Base-by-base conservation (phyloP, 2,888 invertebrate species). In the Luffia ferchaultella region DNA sequence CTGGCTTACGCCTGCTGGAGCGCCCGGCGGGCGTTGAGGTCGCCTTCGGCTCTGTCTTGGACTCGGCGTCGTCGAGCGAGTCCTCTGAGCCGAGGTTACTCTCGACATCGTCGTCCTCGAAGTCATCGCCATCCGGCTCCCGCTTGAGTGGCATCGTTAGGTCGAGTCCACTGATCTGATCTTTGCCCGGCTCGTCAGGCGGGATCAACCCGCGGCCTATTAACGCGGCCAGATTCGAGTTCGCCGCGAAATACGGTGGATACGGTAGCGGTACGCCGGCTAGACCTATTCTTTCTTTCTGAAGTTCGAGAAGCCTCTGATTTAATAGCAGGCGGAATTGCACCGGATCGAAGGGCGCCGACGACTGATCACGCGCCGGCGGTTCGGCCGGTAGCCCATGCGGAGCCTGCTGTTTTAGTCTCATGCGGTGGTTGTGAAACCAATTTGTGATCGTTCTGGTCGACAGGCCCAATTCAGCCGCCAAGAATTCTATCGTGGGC, bases 401-500 rank as follows among this genome's bases (percentile, higher is more conserved):
- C 1, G 94, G 93, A 49, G 90, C 90, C 67, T 94, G 93, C 68
- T 95, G 95, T 78, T 98, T 98, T 68, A 97, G 88, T 55, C 99
- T 89, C 96, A 99, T 99, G 62, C 99, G 90, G 73, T 99, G 98
- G 74, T 99, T 99, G 86, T 99, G 98, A 87, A 99, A 99, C 99
- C 99, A 99, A 78, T 99, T 99, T 54, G 97, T 97, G 64, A 99
- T 98, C 50, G 98, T 98, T 60, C 98, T 88, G 48, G 97, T 93
- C 3, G 96, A 95, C 42, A 99, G 86, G 7, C 92, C 93, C 51
- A 99, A 84, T 73, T 97, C 97, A 20, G 90, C 89, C 20, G 98
- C 97, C 52, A 99, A 86, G 67, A 96, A 96, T 71, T 98, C 98
- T 58, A 98, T 97, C 52, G 97, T 96, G 18, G 94, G 93, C 65